These are phyloP conservation scores for Drosophila varians DNA, from an alignment of 1,140 invertebrate genomes.

Conservation along the genomic window DNA sequence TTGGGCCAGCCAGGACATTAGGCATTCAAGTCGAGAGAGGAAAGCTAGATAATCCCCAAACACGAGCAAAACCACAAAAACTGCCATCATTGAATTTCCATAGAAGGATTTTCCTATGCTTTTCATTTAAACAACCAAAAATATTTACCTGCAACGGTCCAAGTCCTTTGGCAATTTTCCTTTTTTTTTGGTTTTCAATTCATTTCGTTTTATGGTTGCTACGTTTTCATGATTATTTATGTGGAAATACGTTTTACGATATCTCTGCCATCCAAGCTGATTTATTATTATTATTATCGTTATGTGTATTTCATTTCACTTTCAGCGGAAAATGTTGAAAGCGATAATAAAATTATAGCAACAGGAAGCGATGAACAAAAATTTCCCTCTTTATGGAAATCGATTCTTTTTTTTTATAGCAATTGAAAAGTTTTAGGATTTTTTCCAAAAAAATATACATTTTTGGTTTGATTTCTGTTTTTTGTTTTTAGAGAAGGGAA, in stretches of 20 bases:
- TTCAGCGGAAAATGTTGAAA: constrained; percentile 5
- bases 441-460: too few species aligned
- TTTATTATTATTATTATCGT: constrained; percentile 44
- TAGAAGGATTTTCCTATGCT: not conserved
- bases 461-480: too few species aligned
- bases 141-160: not conserved
- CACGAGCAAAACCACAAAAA: constrained; percentile 7
- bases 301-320: constrained; percentile 27
- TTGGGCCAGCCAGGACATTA: not conserved
- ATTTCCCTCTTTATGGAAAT: constrained; percentile 31
- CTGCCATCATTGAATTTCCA: constrained; percentile 1
- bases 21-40: not conserved
- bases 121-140: too few species aligned
- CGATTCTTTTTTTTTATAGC: too few species aligned
- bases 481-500: not conserved
- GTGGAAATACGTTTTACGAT: constrained; percentile 30
- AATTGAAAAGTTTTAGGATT: constrained; percentile 16
- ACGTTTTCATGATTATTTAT: constrained; percentile 36
- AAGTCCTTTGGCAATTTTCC: not conserved
- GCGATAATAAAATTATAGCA: constrained; percentile 16
- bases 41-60: constrained; percentile 12
- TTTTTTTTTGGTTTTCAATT: constrained; percentile 26
- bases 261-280: constrained; percentile 9
- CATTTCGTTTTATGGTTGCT: constrained; percentile 18
- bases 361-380: too few species aligned